Base-by-base conservation (phyloP, 2,888 invertebrate genomes). In the Tanytarsus gracilentus region DNA sequence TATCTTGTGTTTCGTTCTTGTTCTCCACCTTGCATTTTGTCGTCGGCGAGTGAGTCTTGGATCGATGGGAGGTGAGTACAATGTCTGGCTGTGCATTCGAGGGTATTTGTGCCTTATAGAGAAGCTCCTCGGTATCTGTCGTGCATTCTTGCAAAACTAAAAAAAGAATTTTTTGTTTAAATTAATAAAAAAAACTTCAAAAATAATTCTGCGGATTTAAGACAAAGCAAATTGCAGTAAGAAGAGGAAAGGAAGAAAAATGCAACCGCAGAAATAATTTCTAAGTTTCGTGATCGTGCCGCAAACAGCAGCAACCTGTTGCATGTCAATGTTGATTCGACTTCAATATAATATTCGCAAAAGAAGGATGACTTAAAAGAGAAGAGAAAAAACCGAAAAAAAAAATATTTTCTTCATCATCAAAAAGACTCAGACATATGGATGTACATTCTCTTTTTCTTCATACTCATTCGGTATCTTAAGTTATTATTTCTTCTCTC, bases 91-190 rank as follows among this genome's bases (percentile, higher is more conserved):
- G 81, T 6, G 81, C 81, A 51, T 81, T 81, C 65, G 81, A 81
- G 30, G 81, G 80, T 11, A 81, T 81, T 48, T 79, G 77, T 40
- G 81, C 80, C 44, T 81, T 75, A 48, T 50, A 18, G 11, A 60
- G 78, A 69, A 85, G 71, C 70, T 85, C 85, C 66, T 85, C 85
- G 0, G 84, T 84, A 68, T 85, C 85, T 40, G 84, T 83, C 62
- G 82, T 77, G 69, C 82, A 79, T 71, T 83, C 83, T 64, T 79
- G 80, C 51, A 79, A 76, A 64, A 83, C 83, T 83, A 76, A 30
- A 78, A 77, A 63, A 23, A 62, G 56, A 63, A n/a, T n/a, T 33
- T 11, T 9, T 33, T 33, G 33, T 29, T 29, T 29, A 29, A 33
- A 33, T 11, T 5, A 33, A 33, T 33, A 33, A 33, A 9, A 9